Evolutionary conservation across 2,888 invertebrate species (phyloP), one percentile per base, ranked within the genome.

Genomic region (Chironomus tentans): DNA sequence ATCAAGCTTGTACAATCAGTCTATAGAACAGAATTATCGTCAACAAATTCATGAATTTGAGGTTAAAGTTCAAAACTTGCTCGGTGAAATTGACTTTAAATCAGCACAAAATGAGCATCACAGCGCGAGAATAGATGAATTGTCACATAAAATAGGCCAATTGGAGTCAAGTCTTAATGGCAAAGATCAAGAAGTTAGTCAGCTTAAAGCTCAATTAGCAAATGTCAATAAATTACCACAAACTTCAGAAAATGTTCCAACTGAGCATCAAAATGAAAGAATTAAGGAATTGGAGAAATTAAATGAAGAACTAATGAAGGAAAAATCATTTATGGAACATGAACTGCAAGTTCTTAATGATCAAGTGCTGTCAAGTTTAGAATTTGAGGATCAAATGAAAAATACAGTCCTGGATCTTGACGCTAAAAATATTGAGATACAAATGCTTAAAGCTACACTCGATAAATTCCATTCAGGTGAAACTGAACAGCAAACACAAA

Each of bases 131-230:
- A 81, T 79, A 79, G 80, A 70, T 78, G 81, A 82, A 79, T 18
- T 56, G n/a, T 56, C 56, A 56, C 56, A 56, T 4, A 56, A 18
- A 18, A 56, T 18, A 18, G 6, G 1, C 10, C 38, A 38, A 38
- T 38, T n/a, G 4, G 56, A 56, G 18, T 56, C n/a, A n/a, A 56
- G 18, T 18, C 18, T 18, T 56, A 61, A 84, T 86, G 15, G 78
- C 85, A 47, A 84, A 86, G 78, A 82, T 81, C 47, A 83, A 83
- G 50, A 83, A 83, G 22, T 82, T 82, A 28, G 83, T 84, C 7
- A 15, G 4, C 56, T 56, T 3, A 15, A 18, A 22, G 68, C 13
- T 12, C 38, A 38, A 38, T 38, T 38, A 38, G 10, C 7, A 10
- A 22, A 68, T n/a, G 4, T 68, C 13, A 3, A 68, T 38, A 28